Evolutionary conservation across 2,113 vertebrate species (phyloP).

Genomic region (Proterorhinus semilunaris): DNA sequence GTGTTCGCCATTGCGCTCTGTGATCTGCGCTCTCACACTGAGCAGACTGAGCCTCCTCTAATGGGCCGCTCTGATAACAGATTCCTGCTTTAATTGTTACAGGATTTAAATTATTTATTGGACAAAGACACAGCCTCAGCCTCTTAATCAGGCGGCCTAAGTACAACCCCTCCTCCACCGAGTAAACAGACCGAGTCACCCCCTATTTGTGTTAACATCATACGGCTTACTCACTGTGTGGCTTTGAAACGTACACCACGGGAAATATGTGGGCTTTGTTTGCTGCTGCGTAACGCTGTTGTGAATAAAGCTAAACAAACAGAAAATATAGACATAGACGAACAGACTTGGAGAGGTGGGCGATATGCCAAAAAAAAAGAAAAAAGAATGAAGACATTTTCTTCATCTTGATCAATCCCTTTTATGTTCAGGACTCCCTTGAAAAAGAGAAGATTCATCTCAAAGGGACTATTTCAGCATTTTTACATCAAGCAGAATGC

Average conservation of each 20-base stretch:
- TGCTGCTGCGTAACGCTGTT: not conserved
- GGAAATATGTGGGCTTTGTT: not conserved
- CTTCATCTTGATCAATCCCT: no score
- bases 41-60: constrained; percentile 42
- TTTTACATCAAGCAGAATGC: no score
- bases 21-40: constrained; percentile 61
- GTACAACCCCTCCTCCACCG: constrained; percentile 31
- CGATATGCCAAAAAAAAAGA: no score
- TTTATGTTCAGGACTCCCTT: no score
- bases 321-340: not conserved
- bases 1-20: constrained; percentile 63
- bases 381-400: no score
- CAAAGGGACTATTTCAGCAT: no score
- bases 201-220: not conserved
- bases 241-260: not conserved
- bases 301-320: not conserved
- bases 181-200: constrained; percentile 2
- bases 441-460: no score
- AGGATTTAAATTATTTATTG: constrained; percentile 79
- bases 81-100: constrained; percentile 73
- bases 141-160: constrained; percentile 5
- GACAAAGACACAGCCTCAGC: constrained; percentile 60
- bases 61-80: constrained; percentile 69
- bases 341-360: no score
- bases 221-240: not conserved